Evolutionary conservation across 1,140 invertebrate genomes (phyloP), one percentile per base, ranked within the genome.

Genomic region (Globodera ellingtonae): DNA sequence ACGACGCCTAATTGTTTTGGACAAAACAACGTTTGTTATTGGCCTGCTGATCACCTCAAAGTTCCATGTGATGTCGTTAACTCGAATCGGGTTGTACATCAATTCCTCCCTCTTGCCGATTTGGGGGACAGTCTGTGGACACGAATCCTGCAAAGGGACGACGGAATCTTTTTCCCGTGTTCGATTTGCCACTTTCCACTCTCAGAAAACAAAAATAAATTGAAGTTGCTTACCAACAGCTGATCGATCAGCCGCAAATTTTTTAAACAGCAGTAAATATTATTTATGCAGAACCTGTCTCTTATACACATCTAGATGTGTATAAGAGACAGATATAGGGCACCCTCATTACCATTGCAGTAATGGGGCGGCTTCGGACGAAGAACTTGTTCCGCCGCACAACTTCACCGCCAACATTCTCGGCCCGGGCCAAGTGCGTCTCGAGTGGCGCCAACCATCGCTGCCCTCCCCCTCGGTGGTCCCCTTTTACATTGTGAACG

Each of bases 21-120:
- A 67, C 18, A 13, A 21, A 47, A 47, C 21, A 52, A 52, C 50
- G 7, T 13, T 52, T 52, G 50, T 35, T 35, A 35, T 35, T 35
- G 3, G 35, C 35, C 35, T 46, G 8, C 66, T 44, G 67, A 50
- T 44, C 48, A 80, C 79, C 62, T 91, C 91, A 84, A 90, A 91
- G 88, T 91, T 91, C 91, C 91, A 91, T 52, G 89, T 86, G 66
- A 91, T 85, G 79, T 91, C 91, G 81, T 85, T 89, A 44, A 82
- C 86, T 9, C 86, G 78, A 46, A 88, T 86, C 44, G 87, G 87
- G 75, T 89, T 88, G 82, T 89, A 88, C 79, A 88, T 88, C 15
- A 84, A 46, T 75, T 88, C 87, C 15, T 88, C 83, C 6, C 84
- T 75, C 74, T 88, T 88, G 7, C 87, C 87, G 71, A 88, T 86